These are phyloP conservation scores for Paralichthys olivaceus DNA, from an alignment of 2,113 vertebrate genomes.

Conservation along the genomic window DNA sequence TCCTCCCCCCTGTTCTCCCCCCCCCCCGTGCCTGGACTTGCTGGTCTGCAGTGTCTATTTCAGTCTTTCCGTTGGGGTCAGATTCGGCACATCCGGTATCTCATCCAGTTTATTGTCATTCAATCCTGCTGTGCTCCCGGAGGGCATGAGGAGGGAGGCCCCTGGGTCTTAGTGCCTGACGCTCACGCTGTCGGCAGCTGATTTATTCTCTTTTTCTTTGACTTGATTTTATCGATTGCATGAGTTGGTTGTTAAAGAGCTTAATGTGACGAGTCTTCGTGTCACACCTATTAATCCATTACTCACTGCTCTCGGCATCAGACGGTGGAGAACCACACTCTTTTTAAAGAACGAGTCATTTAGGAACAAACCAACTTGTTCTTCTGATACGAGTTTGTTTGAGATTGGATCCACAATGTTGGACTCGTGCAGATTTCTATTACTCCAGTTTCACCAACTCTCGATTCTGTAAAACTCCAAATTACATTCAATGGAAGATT, in stretches of 20 bases:
- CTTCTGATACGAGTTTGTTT: too few species aligned
- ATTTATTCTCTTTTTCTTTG: not conserved
- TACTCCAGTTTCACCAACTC: too few species aligned
- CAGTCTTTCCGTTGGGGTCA: constrained; percentile 86
- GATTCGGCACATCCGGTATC: constrained; percentile 86
- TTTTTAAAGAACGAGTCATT: too few species aligned
- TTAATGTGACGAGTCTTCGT: not conserved
- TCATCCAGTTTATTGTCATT: constrained; percentile 87
- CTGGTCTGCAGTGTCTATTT: constrained; percentile 86
- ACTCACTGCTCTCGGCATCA: too few species aligned
- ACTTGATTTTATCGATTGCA: not conserved
- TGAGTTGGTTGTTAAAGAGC: not conserved
- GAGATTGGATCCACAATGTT: too few species aligned
- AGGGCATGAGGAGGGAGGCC: constrained; percentile 70
- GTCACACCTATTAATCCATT: not conserved
- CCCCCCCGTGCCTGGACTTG: constrained; percentile 66
- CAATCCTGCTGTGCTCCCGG: constrained; percentile 76
- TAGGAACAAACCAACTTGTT: too few species aligned
- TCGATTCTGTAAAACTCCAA: too few species aligned
- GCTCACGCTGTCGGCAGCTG: not conserved
- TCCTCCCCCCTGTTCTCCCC: constrained; percentile 11
- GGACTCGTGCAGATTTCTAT: too few species aligned
- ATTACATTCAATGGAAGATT: too few species aligned
- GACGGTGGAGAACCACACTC: too few species aligned
- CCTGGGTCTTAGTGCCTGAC: constrained; percentile 77